A percentile compares a stretch with the other conserved stretches of the same genome.
phyloP scores from a whole-genome alignment of 2,888 invertebrate species.

The Cephus spinipes region DNA sequence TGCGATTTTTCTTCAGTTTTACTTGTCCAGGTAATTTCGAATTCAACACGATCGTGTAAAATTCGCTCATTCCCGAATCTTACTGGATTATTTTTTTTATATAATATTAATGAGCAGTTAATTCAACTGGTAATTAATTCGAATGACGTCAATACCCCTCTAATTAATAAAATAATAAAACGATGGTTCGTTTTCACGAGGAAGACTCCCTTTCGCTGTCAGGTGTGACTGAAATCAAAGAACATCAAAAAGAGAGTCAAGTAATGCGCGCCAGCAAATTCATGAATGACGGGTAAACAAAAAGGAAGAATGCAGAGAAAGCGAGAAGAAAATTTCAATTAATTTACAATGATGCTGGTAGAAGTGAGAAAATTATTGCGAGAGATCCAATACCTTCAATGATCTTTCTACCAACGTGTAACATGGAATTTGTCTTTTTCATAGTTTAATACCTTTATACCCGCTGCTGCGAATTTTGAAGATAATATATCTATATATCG shows the following conservation, averaged over 20 bases:
- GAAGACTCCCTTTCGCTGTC: neutral
- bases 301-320: neutral
- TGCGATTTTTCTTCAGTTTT: neutral
- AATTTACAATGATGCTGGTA: neutral
- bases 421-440: neutral
- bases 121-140: neutral
- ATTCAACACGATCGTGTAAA: neutral
- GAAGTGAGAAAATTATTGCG: neutral
- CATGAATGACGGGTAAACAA: too few relatives aligned
- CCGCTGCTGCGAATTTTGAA: neutral
- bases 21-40: neutral
- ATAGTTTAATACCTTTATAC: neutral
- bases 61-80: neutral
- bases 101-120: neutral
- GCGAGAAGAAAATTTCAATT: neutral
- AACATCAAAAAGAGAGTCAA: neutral
- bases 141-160: neutral
- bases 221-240: neutral
- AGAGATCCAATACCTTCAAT: neutral
- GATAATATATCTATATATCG: neutral
- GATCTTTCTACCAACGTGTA: neutral
- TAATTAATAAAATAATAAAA: neutral
- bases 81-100: neutral
- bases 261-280: too few relatives aligned
- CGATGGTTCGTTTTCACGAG: neutral